phyloP scores from a whole-genome alignment of 2,113 vertebrate species.

The Prochilodus magdalenae region DNA sequence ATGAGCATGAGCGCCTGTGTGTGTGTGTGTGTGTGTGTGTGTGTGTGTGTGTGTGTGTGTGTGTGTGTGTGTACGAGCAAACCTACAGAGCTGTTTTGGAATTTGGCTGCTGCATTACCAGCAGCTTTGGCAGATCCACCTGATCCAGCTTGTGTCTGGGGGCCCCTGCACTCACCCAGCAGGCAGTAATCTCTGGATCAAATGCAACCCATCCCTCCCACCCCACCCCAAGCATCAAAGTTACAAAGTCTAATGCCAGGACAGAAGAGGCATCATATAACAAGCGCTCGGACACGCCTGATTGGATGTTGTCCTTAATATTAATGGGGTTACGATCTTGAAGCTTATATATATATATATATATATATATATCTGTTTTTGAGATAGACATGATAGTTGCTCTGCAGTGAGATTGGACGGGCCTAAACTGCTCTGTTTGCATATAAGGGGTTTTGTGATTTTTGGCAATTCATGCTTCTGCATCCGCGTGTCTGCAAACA shows the following conservation, averaged over 20 bases:
- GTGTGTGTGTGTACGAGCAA: not conserved
- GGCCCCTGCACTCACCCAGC: constrained; percentile 23
- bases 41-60: not conserved
- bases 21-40: not conserved
- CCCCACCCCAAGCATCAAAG: not conserved
- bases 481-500: too few relatives aligned
- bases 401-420: too few relatives aligned
- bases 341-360: too few relatives aligned
- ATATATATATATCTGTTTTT: too few relatives aligned
- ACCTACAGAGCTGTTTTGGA: not conserved
- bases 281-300: too few relatives aligned
- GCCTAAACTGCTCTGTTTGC: too few relatives aligned
- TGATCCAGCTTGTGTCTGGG: constrained; percentile 30
- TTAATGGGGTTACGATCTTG: too few relatives aligned
- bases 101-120: constrained; percentile 32
- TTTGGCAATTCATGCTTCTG: too few relatives aligned
- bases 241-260: not conserved
- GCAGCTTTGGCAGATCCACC: constrained; percentile 36
- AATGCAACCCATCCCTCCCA: too few relatives aligned
- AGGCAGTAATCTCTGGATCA: constrained; percentile 36
- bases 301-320: too few relatives aligned
- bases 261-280: not conserved
- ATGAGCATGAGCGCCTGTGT: not conserved
- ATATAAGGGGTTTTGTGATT: too few relatives aligned
- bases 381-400: too few relatives aligned